phyloP scores from a whole-genome alignment of 1,140 invertebrate species.

The Limonius californicus region DNA sequence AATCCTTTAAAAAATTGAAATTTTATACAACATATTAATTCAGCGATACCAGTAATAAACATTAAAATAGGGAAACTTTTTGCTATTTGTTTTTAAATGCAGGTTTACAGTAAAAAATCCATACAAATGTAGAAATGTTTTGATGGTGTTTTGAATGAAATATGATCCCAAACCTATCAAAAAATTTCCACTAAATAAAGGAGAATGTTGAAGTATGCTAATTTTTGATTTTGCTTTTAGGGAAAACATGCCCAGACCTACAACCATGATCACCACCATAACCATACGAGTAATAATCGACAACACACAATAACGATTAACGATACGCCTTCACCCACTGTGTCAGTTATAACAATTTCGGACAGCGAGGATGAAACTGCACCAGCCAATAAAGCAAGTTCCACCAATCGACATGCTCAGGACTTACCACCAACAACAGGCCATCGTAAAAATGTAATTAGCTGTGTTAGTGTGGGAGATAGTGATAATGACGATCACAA shows the following conservation, averaged over 20 bases:
- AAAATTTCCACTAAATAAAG: too few relatives aligned
- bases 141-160: not conserved
- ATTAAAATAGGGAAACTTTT: too few relatives aligned
- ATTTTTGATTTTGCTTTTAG: not conserved
- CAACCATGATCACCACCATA: constrained; percentile 31
- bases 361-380: constrained; percentile 88
- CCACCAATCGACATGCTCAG: constrained; percentile 28
- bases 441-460: constrained; percentile 67
- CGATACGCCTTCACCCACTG: constrained; percentile 88
- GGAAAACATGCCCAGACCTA: constrained; percentile 34
- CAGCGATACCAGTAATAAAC: too few relatives aligned
- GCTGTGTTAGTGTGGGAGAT: constrained; percentile 77
- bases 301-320: constrained; percentile 78
- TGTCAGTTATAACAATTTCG: constrained; percentile 95
- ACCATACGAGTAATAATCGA: constrained; percentile 45
- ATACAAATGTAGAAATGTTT: not conserved
- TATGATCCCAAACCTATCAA: too few relatives aligned
- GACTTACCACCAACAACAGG: constrained; percentile 27
- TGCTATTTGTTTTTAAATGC: too few relatives aligned
- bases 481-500: constrained; percentile 71
- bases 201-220: too few relatives aligned
- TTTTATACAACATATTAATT: too few relatives aligned
- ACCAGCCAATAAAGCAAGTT: constrained; percentile 35
- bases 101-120: too few relatives aligned
- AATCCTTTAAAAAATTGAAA: too few relatives aligned